Evolutionary conservation across 2,797 vertebrate species (phyloP).

Genomic region (Tadarida brasiliensis): DNA sequence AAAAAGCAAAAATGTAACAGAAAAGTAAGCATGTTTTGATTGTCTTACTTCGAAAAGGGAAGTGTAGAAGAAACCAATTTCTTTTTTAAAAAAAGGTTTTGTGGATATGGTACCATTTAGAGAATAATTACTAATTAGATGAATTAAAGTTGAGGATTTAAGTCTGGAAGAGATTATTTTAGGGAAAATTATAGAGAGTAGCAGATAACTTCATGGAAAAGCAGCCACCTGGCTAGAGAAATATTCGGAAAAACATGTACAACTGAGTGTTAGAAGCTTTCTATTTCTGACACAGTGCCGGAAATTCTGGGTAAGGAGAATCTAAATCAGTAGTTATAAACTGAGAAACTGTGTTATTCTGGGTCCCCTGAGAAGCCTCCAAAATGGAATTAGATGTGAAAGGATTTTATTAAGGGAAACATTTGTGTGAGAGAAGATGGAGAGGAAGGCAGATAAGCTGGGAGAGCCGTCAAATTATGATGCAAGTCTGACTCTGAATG

Average conservation of each 20-base stretch:
- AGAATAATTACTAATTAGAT: constrained; percentile 22
- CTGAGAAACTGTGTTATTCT: constrained; percentile 71
- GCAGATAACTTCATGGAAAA: constrained; percentile 1
- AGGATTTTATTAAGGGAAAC: constrained; percentile 64
- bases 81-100: background rate
- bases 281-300: constrained; percentile 54
- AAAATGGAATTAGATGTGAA: background rate
- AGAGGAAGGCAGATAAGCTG: background rate
- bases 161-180: background rate
- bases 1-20: constrained; percentile 25
- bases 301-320: constrained; percentile 54
- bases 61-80: background rate
- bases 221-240: background rate
- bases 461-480: background rate
- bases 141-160: background rate
- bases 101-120: background rate
- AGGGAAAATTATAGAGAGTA: background rate
- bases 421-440: constrained; percentile 8
- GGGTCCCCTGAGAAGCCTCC: constrained; percentile 28
- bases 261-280: constrained; percentile 30
- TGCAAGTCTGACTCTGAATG: background rate
- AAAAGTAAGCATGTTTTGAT: constrained; percentile 39
- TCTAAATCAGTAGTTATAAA: constrained; percentile 66
- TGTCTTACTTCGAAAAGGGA: background rate
- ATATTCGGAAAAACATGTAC: background rate